A percentile compares a stretch with the other conserved stretches of the same genome.
These are phyloP conservation scores for Epinephelus awoara DNA, from an alignment of 2,797 vertebrate species.

Conservation along the genomic window DNA sequence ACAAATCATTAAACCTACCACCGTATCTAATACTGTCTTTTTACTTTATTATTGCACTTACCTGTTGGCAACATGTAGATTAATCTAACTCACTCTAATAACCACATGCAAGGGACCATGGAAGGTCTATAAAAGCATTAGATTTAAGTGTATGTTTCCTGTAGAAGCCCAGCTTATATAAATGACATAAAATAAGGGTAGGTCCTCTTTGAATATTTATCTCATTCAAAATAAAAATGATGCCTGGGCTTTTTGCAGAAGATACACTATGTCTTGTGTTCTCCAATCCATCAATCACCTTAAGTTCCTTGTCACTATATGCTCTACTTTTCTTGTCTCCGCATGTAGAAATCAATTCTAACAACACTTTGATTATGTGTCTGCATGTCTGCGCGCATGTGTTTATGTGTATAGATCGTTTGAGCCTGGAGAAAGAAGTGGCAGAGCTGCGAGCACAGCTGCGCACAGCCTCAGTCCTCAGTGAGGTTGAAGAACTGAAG, in stretches of 20 bases:
- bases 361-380: neutral
- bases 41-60: too few species aligned
- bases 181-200: too few species aligned
- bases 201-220: neutral
- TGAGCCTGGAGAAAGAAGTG: constrained; percentile 88
- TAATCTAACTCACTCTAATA: too few species aligned
- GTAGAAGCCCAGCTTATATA: too few species aligned
- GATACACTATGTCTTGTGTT: neutral
- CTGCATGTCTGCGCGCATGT: neutral
- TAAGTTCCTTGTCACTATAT: neutral
- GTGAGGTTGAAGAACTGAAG: constrained; percentile 90
- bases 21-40: too few species aligned
- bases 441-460: constrained; percentile 88
- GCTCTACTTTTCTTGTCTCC: neutral
- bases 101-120: too few species aligned
- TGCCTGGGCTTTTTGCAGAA: neutral
- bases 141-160: too few species aligned
- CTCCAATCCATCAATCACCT: neutral
- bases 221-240: too few species aligned
- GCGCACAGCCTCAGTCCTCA: constrained; percentile 78
- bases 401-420: constrained; percentile 46
- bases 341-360: neutral
- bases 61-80: too few species aligned
- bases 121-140: too few species aligned
- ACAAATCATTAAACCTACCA: too few species aligned